Conservation (phyloP, 1,140 invertebrate genomes). For the Oryzaephilus surinamensis region DNA sequence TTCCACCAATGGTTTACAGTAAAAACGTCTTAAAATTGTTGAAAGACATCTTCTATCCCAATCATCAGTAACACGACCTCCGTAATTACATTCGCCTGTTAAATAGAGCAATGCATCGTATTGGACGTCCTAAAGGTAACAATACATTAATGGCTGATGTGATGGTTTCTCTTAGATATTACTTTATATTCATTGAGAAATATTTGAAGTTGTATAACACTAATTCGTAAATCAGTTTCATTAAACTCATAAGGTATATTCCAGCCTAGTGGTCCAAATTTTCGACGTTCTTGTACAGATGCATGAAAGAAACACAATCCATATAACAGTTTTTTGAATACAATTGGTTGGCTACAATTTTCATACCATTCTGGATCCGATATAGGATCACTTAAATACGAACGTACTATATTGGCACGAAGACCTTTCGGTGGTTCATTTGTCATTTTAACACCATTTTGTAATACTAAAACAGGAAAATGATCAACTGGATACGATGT, state of each 20-base stretch:
- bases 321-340: conserved; percentile 82
- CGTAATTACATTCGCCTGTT: conserved; percentile 94
- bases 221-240: conserved; percentile 85
- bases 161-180: conserved; percentile 18
- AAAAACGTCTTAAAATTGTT: conserved; percentile 76
- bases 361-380: conserved; percentile 81
- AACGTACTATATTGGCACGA: conserved; percentile 59
- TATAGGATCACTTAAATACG: conserved; percentile 80
- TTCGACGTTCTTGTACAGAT: conserved; percentile 77
- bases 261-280: conserved; percentile 91
- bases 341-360: conserved; percentile 59
- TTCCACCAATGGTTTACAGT: conserved; percentile 48
- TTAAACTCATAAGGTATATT: conserved; percentile 95
- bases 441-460: conserved; percentile 94
- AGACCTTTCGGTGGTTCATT: conserved; percentile 86
- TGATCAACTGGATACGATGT: conserved; percentile 87
- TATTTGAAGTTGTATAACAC: conserved; percentile 75
- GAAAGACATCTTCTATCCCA: conserved; percentile 83
- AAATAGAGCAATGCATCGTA: conserved; percentile 83
- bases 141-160: not conserved
- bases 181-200: conserved; percentile 77
- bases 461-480: conserved; percentile 83
- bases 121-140: conserved; percentile 59
- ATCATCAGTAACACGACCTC: conserved; percentile 88
- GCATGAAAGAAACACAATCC: conserved; percentile 93